Base-by-base conservation (phyloP, 2,797 vertebrate genomes). In the Valencia hispanica region DNA sequence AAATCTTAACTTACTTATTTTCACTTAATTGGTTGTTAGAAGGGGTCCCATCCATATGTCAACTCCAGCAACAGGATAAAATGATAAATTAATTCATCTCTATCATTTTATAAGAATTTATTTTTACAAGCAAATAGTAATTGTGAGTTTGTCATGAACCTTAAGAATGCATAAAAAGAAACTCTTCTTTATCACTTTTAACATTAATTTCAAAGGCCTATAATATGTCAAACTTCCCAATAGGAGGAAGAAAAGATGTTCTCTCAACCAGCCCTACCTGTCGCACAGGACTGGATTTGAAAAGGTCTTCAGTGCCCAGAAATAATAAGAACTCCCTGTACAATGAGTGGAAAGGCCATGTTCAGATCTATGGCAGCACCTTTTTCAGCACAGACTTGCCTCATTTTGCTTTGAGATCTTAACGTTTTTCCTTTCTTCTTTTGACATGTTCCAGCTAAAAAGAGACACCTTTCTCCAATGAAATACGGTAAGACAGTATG, bases 341-440 rank as follows among this genome's bases (percentile, higher is more conserved):
- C 36, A 32, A 68, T 45, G 74, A 69, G 4, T 9, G 51, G 41
- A 70, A 76, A 76, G 48, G 53, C 32, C 75, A 70, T 10, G 43
- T 70, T 70, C 70, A n/a, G 41, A 76, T 70, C 41, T 36, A 20
- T 47, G 5, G 70, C 1, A 5, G 25, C 51, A 61, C 75, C 55
- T 77, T 70, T n/a, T 57, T 70, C 68, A 61, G 43, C 68, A 17
- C 22, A 36, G 68, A 50, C 43, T 36, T 8, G 25, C 22, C 55
- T 32, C 51, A 25, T 68, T 76, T 25, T 59, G 20, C 66, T 55
- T 57, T n/a, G 18, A 45, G 27, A 27, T 5, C 4, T 41, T 22
- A 30, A 50, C 18, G 50, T 41, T 66, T 18, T 1, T 36, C 36
- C 3, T 59, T 22, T 32, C 27, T 50, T 18, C 25, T n/a, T 47